phyloP scores from a whole-genome alignment of 2,113 vertebrate species.

The Uria lomvia region DNA sequence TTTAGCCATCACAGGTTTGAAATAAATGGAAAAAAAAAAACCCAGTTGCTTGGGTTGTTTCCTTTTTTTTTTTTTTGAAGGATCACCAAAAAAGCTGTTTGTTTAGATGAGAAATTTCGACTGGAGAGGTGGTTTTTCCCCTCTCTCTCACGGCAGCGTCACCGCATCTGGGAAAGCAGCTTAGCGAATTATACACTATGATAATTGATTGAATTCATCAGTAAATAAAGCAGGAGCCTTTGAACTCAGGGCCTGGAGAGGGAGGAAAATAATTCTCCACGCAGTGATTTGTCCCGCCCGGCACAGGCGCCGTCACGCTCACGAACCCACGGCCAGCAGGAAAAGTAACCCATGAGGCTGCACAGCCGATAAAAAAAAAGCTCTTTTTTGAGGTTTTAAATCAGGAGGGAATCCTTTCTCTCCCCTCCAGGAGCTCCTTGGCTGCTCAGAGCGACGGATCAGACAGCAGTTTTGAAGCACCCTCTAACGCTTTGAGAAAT shows the following conservation, averaged over 20 bases:
- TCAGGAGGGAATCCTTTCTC: neutral
- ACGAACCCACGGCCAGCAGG: neutral
- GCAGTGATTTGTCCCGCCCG: neutral
- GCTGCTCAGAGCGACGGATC: neutral
- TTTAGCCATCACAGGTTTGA: neutral
- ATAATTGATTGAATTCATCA: conserved; percentile 26
- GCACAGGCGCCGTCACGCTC: fast-evolving
- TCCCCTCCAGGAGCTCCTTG: neutral
- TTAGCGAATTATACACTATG: neutral
- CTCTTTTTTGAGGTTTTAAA: neutral
- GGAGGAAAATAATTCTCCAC: neutral
- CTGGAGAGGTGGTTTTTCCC: neutral
- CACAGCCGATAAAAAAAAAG: neutral
- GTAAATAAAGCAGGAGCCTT: conserved; percentile 11
- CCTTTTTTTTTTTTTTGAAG: neutral
- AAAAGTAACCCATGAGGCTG: neutral
- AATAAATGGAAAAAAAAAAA: neutral
- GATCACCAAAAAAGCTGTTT: neutral
- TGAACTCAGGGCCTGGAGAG: neutral
- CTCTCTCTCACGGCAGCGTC: fast-evolving
- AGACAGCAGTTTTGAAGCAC: neutral
- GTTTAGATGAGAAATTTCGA: neutral
- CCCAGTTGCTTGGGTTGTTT: neutral
- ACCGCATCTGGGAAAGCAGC: conserved; percentile 23
- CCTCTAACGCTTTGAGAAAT: neutral